Evolutionary conservation across 2,113 vertebrate genomes (phyloP), one percentile per base, ranked within the genome.

Genomic region (Dicerorhinus sumatrensis): DNA sequence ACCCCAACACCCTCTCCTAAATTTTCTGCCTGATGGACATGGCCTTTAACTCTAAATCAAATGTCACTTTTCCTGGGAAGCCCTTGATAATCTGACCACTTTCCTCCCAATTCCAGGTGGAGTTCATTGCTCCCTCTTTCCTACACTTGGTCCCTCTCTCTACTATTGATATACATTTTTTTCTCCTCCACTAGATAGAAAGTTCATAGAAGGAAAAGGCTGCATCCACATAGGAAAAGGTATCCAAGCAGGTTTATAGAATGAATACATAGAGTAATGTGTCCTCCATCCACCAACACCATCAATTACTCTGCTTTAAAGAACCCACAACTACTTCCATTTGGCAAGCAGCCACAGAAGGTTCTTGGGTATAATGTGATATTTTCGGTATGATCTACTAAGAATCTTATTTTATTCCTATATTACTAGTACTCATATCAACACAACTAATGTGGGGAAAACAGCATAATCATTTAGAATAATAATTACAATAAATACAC

Each of bases 381-480:
- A 63, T 82, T 91, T 91, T 89, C n/a, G 36, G 82, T 48, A 39
- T 36, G n/a, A 84, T 62, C 79, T 42, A 93, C 18, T 63, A 76
- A 76, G 77, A 75, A 69, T 11, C 81, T 86, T 27, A 70, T 73
- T 96, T 94, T 92, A 72, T 86, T 91, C 56, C 36, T 56, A 58
- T 1, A 51, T 80, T 46, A 42, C 54, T 80, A 33, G 10, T 56
- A 87, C 48, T 97, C 70, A 51, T 46, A 27, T 76, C 6, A 3
- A 85, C n/a, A 89, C 39, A 89, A 81, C 18, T 21, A 65, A 94
- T 29, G 16, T 83, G 65, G 33, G 54, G 6, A 93, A 94, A 96
- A 97, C 11, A 91, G 36, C 42, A 5, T 36, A 36, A 82, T 89
- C 75, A 89, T 91, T 96, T 67, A 92, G 29, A 86, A 70, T 83